Conservation (phyloP, 2,888 invertebrate genomes). For the Phymatocera aterrima region DNA sequence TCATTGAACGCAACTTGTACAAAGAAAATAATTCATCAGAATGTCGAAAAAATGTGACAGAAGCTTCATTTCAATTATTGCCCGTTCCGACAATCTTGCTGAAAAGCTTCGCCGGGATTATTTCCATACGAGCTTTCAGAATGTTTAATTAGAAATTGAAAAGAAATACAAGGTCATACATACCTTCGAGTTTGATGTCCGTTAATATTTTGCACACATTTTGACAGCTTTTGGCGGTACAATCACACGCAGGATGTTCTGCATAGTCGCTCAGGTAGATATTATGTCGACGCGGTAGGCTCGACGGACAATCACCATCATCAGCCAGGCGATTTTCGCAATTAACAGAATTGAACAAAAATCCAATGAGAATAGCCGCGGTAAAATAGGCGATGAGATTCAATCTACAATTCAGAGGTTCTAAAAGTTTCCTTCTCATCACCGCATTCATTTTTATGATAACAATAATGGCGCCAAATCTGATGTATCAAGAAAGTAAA, state of each 20-base stretch:
- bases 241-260: neutral
- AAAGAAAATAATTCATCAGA: no score
- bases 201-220: neutral
- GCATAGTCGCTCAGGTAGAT: neutral
- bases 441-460: neutral
- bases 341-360: neutral
- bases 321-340: neutral
- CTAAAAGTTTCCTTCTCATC: neutral
- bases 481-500: no score
- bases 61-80: no score
- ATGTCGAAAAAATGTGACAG: no score
- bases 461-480: no score
- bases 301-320: neutral
- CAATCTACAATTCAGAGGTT: neutral
- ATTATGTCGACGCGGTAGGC: neutral
- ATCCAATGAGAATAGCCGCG: slow-evolving; percentile 1
- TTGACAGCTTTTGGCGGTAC: neutral
- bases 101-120: no score
- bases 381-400: neutral
- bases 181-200: slow-evolving; percentile 23
- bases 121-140: no score
- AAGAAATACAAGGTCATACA: neutral
- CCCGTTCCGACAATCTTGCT: no score
- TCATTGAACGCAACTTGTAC: no score
- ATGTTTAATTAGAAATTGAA: neutral